Evolutionary conservation across 2,797 vertebrate species (phyloP).

Genomic region (Mus minutoides): DNA sequence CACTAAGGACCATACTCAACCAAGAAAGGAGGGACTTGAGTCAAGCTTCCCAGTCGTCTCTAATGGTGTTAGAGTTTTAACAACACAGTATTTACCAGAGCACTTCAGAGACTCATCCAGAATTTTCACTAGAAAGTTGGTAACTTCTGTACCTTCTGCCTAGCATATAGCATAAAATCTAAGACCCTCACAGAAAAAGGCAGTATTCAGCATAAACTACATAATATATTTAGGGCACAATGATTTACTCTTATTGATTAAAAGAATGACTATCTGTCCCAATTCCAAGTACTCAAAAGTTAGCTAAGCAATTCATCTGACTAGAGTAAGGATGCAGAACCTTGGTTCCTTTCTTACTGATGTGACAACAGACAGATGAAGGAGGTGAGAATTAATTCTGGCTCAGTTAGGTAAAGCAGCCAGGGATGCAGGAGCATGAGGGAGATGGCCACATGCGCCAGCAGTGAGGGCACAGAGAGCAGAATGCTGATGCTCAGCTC

Average conservation of each 20-base stretch:
- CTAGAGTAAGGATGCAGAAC: not conserved
- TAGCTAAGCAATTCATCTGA: not conserved
- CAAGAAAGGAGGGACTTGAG: not conserved
- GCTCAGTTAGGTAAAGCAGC: not conserved
- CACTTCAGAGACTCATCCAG: not conserved
- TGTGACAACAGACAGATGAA: not conserved
- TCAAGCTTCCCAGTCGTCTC: not conserved
- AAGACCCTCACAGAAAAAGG: not conserved
- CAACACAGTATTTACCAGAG: not conserved
- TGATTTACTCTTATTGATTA: not conserved
- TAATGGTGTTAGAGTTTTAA: not conserved
- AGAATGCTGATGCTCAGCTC: not conserved
- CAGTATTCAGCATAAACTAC: not conserved
- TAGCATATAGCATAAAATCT: not conserved
- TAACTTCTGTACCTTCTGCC: not conserved
- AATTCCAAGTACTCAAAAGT: slow-evolving; percentile 27
- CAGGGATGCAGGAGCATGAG: not conserved
- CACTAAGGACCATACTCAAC: not conserved
- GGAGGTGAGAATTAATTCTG: not conserved
- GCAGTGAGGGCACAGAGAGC: not conserved
- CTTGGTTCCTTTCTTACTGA: not conserved
- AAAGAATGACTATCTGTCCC: not conserved
- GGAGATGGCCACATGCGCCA: not conserved
- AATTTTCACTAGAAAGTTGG: not conserved
- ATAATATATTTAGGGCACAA: not conserved